Evolutionary conservation across 2,113 vertebrate species (phyloP), one percentile per base, ranked within the genome.

Genomic region (Phalacrocorax pelagicus): DNA sequence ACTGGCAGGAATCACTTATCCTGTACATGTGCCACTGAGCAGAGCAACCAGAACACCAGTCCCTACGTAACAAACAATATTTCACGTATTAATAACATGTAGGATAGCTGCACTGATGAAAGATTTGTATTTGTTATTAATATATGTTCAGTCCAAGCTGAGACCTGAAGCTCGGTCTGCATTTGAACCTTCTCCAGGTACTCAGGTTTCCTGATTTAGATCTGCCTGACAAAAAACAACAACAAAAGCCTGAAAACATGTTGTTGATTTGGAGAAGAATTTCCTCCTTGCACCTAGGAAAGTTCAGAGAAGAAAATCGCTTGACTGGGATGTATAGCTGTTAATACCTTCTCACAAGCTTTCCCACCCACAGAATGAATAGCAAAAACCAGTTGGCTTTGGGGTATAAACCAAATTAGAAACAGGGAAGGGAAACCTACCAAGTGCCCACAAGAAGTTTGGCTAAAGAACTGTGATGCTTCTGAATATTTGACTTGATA

Each of bases 111-210:
- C 6, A 4, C 58, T 67, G 61, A 52, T 95, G 81, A 92, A 86
- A 74, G 83, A 69, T 95, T 89, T 78, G 74, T 47, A 86, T 87
- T 23, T 72, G 52, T 92, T 96, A 79, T 42, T 94, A 75, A 27
- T 34, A 81, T 46, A 78, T 69, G 12, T 38, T 4, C 44, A 88
- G 82, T 67, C 92, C 81, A 90, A 95, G 90, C 90, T 91, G 82
- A 97, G 86, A 84, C 82, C 92, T 91, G 95, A 94, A 78, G 86
- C 89, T 96, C 70, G 7, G 61, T 46, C 83, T 81, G 79, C 54
- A 30, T 58, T 91, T 81, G 62, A 92, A 85, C 74, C 58, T 85
- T 81, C 70, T 91, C 86, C 84, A 89, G 94, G 81, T 90, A 84
- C 74, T 92, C 90, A 92, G 74, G 75, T 94, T 96, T 93, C 92